Conservation (phyloP, 2,797 vertebrate species). For the Cetoscarus ocellatus region DNA sequence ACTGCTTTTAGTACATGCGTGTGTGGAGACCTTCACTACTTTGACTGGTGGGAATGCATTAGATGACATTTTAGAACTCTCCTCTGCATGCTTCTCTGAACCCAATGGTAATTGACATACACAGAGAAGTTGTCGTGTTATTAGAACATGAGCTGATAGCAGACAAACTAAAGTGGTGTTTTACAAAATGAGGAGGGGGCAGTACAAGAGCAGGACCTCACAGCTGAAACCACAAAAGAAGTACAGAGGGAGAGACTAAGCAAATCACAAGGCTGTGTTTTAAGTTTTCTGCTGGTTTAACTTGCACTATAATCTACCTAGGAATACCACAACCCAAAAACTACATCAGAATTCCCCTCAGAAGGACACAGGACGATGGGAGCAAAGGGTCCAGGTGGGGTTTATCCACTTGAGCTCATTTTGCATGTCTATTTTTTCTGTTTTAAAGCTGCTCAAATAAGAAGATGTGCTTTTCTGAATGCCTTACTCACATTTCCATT, state of each 20-base stretch:
- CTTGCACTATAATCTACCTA: no score
- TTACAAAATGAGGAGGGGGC: neutral
- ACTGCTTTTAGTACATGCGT: constrained; percentile 27
- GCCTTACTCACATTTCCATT: no score
- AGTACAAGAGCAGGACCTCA: neutral
- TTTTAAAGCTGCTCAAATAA: no score
- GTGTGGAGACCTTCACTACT: constrained; percentile 16
- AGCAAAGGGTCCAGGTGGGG: no score
- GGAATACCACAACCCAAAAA: no score
- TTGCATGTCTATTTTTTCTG: no score
- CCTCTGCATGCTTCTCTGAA: neutral
- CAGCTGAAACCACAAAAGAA: neutral
- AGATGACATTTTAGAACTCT: constrained; percentile 31
- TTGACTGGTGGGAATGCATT: constrained; percentile 40
- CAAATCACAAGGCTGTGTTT: neutral
- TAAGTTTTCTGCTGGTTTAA: neutral
- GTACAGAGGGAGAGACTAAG: neutral
- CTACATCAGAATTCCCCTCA: no score
- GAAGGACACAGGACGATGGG: no score
- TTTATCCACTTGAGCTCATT: no score
- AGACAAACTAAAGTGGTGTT: neutral
- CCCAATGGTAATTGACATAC: constrained; percentile 1
- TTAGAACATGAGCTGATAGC: constrained; percentile 4
- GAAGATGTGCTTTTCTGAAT: no score
- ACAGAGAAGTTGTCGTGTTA: neutral